Percentiles rank a stretch among this genome's conserved stretches.
Evolutionary conservation across 2,113 vertebrate genomes (phyloP).

Genomic region (Psittacula cyanocephala): DNA sequence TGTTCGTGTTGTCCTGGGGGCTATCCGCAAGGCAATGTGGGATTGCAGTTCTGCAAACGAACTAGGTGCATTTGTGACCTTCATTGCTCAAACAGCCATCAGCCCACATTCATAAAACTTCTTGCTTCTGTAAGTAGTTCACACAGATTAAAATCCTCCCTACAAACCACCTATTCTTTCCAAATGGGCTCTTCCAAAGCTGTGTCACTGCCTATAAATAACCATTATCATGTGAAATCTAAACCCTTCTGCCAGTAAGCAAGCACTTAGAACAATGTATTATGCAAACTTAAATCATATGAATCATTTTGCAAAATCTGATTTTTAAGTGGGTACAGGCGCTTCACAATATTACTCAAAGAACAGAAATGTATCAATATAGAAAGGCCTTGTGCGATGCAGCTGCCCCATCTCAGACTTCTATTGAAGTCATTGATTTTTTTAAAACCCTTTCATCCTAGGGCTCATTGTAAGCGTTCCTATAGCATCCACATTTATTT

Average conservation of each 20-base stretch:
- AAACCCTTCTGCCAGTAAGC: constrained; percentile 31
- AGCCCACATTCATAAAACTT: not conserved
- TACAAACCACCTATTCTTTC: not conserved
- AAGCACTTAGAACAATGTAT: constrained; percentile 40
- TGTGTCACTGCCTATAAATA: constrained; percentile 39
- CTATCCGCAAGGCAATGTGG: not conserved
- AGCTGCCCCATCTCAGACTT: not conserved
- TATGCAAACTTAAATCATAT: constrained; percentile 40
- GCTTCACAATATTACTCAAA: constrained; percentile 17
- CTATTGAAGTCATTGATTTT: not conserved
- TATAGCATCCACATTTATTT: not conserved
- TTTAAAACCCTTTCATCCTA: not conserved
- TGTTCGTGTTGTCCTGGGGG: accelerated
- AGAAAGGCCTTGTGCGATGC: not conserved
- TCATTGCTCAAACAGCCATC: not conserved
- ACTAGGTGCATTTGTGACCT: not conserved
- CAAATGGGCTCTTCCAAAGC: constrained; percentile 26
- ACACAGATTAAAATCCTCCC: not conserved
- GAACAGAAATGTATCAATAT: not conserved
- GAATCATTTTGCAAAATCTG: constrained; percentile 41
- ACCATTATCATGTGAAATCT: constrained; percentile 26
- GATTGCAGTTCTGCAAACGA: not conserved
- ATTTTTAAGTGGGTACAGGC: constrained; percentile 50
- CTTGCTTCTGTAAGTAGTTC: not conserved
- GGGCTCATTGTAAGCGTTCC: not conserved